A percentile compares a stretch with the other conserved stretches of the same genome.
phyloP scores from a whole-genome alignment of 2,113 vertebrate genomes.

The Eurypyga helias region DNA sequence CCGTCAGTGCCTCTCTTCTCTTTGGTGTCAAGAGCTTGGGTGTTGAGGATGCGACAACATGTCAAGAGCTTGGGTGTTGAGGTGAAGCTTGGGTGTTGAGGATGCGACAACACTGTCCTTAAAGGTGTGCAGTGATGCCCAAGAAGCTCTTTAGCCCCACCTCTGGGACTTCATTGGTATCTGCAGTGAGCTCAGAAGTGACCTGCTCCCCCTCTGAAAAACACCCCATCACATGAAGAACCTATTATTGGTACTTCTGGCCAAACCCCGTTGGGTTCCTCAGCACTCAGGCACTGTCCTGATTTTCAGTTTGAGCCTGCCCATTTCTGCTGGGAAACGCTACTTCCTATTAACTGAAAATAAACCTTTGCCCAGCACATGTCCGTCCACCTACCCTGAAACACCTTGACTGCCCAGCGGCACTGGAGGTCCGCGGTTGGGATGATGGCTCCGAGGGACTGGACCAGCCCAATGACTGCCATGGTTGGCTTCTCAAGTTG shows the following conservation, averaged over 20 bases:
- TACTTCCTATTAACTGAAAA: background rate
- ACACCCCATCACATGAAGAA: background rate
- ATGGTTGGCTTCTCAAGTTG: conserved; percentile 79
- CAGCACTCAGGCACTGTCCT: no score
- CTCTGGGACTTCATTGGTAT: background rate
- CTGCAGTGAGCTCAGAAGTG: background rate
- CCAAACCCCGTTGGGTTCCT: background rate
- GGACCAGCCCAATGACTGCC: conserved; percentile 84
- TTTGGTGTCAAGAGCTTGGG: background rate
- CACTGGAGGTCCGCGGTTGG: conserved; percentile 84
- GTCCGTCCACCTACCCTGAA: conserved; percentile 76
- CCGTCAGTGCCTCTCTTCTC: background rate
- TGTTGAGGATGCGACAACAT: background rate
- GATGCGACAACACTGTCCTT: background rate
- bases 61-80: background rate
- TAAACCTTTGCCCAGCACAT: background rate
- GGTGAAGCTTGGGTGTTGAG: background rate
- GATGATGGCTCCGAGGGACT: conserved; percentile 78
- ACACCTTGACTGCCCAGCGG: conserved; percentile 81
- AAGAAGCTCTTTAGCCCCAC: background rate
- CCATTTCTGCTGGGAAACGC: background rate
- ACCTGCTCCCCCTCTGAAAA: background rate
- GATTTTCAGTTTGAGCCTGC: background rate
- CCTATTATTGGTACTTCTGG: background rate
- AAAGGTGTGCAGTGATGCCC: background rate